A percentile compares a stretch with the other conserved stretches of the same genome.
phyloP scores from a whole-genome alignment of 2,888 invertebrate species.

The Nomada flava region DNA sequence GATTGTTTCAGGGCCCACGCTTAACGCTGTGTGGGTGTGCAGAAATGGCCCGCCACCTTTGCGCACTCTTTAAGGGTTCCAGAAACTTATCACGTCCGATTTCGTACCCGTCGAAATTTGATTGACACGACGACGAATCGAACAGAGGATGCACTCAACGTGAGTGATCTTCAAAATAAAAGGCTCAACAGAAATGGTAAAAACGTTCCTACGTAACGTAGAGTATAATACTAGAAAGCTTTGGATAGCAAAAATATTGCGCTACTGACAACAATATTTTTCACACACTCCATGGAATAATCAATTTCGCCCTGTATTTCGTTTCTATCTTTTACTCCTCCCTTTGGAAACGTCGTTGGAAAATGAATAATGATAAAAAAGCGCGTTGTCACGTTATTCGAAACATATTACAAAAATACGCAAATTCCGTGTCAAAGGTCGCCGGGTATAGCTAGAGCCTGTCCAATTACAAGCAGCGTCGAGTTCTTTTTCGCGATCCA shows the following conservation, averaged over 20 bases:
- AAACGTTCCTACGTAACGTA: too few relatives aligned
- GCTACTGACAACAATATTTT: too few relatives aligned
- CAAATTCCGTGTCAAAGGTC: not conserved
- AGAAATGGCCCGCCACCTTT: constrained; percentile 64
- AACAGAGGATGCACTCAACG: too few relatives aligned
- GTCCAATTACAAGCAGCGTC: constrained; percentile 42
- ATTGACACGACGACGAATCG: not conserved
- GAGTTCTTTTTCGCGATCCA: constrained; percentile 19
- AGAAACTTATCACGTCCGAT: constrained; percentile 30
- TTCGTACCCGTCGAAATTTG: not conserved
- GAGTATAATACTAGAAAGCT: too few relatives aligned
- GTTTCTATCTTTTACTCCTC: too few relatives aligned
- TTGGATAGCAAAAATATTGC: too few relatives aligned
- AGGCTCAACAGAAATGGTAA: too few relatives aligned
- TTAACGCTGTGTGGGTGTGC: constrained; percentile 73
- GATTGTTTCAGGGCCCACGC: constrained; percentile 83
- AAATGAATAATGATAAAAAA: not conserved
- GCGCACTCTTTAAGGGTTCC: constrained; percentile 31
- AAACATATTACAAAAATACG: not conserved
- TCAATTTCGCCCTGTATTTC: too few relatives aligned
- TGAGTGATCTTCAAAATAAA: too few relatives aligned
- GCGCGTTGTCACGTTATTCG: not conserved
- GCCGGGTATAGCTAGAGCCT: not conserved
- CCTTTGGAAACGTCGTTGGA: too few relatives aligned
- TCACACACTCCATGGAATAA: too few relatives aligned